phyloP scores from a whole-genome alignment of 2,113 vertebrate genomes.

The Ochotona curzoniae region DNA sequence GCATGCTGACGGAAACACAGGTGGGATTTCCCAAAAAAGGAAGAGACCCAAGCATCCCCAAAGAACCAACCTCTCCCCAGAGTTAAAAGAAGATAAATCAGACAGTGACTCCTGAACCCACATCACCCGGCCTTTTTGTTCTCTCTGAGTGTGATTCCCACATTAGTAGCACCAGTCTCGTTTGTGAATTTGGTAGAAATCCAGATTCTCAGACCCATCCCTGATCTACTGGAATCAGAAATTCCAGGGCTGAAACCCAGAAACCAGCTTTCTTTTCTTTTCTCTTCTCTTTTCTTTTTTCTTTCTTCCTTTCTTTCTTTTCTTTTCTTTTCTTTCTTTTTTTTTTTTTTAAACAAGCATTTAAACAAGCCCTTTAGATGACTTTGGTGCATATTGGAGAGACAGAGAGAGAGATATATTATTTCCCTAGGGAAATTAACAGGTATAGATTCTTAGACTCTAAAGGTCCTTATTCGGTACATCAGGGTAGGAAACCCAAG shows the following conservation, averaged over 20 bases:
- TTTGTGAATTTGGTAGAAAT: neutral
- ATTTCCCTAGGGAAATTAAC: neutral
- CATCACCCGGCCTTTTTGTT: neutral
- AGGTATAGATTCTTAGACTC: neutral
- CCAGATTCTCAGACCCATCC: neutral
- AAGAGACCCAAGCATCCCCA: neutral
- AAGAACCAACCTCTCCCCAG: neutral
- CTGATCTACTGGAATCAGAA: constrained; percentile 26
- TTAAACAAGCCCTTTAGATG: neutral
- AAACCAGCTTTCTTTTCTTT: neutral
- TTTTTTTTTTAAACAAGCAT: neutral
- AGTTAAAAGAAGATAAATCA: constrained; percentile 32
- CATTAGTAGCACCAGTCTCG: neutral
- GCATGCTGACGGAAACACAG: neutral
- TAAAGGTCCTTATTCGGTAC: constrained; percentile 22
- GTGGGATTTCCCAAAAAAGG: neutral
- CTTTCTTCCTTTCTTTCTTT: too few species aligned
- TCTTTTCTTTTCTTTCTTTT: too few species aligned
- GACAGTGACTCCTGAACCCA: neutral
- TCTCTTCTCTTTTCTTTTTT: too few species aligned
- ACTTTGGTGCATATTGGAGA: neutral
- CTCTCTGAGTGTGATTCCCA: neutral
- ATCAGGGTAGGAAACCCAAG: neutral
- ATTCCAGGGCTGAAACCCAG: neutral
- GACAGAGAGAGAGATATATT: constrained; percentile 7